Evolutionary conservation across 2,113 vertebrate species (phyloP), one percentile per base, ranked within the genome.

Genomic region (Calyptommatus sinebrachiatus): DNA sequence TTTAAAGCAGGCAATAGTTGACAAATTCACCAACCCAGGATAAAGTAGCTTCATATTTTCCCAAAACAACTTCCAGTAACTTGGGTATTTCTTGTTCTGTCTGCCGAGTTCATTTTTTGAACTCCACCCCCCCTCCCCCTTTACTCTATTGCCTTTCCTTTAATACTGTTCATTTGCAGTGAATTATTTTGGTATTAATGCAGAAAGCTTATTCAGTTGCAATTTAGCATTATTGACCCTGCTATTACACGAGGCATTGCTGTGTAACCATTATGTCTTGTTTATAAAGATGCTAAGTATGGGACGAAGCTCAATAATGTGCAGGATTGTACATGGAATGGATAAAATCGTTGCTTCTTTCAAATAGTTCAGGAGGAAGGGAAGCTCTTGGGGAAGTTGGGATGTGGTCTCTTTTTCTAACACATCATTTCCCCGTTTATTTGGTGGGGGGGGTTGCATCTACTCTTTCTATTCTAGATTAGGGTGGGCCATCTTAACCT

Each of bases 171-270:
- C 1, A 62, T 88, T 70, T 85, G 26, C 61, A 79, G 71, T 86
- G 46, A 88, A 86, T 90, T 89, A 87, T 87, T 91, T 87, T 22
- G 53, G 31, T 73, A 88, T 90, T 85, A 88, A 87, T 81, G 73
- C 24, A 46, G 65, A 80, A 21, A 60, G 26, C 29, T 81, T 78
- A 79, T 78, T 91, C 77, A 87, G 35, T n/a, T 1, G 0, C 67
- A 81, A 48, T 80, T 89, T 84, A 85, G 63, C 35, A 78, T 80
- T 87, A 89, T 74, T 80, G 72, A 89, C 65, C 72, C 26, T 88
- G 63, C 82, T 78, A 88, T 88, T 86, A 67, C 74, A 63, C n/a
- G 53, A 90, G 73, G 53, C 77, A 78, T 69, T 85, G 84, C 79
- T 50, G 69, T 77, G 65, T 84, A 78, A 79, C n/a, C 71, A 67